Evolutionary conservation across 2,888 invertebrate genomes (phyloP).

Genomic region (Nemapogon koenigi): DNA sequence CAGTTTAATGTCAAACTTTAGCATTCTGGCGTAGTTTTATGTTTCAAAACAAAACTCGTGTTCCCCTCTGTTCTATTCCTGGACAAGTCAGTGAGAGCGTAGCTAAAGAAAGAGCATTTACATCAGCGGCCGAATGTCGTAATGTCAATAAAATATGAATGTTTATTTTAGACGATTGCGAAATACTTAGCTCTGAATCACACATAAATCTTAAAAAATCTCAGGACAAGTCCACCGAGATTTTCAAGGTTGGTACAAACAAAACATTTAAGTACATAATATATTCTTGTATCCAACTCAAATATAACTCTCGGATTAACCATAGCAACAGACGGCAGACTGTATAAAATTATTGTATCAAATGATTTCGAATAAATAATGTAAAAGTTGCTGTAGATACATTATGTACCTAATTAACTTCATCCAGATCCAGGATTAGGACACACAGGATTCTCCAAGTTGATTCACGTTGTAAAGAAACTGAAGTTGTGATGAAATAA

Average conservation of each 20-base stretch:
- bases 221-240: conserved; percentile 34
- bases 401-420: too few relatives aligned
- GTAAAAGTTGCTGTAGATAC: too few relatives aligned
- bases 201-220: conserved; percentile 46
- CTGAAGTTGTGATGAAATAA: too few relatives aligned
- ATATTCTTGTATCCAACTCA: conserved; percentile 41
- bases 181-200: conserved; percentile 40
- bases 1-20: too few relatives aligned
- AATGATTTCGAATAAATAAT: too few relatives aligned
- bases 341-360: background rate
- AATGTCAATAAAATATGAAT: conserved; percentile 59
- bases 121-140: conserved; percentile 41
- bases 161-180: conserved; percentile 60
- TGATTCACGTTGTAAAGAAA: too few relatives aligned
- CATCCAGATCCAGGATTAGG: too few relatives aligned
- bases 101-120: conserved; percentile 31
- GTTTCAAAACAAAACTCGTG: conserved; percentile 4
- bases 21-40: too few relatives aligned
- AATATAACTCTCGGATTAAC: conserved; percentile 31
- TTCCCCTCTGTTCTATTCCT: conserved; percentile 47
- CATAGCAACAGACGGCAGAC: background rate
- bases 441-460: too few relatives aligned
- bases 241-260: conserved; percentile 41
- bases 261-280: conserved; percentile 26
- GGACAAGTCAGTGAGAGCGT: conserved; percentile 25